Base-by-base conservation (phyloP, 2,113 vertebrate genomes). In the Caloenas nicobarica region DNA sequence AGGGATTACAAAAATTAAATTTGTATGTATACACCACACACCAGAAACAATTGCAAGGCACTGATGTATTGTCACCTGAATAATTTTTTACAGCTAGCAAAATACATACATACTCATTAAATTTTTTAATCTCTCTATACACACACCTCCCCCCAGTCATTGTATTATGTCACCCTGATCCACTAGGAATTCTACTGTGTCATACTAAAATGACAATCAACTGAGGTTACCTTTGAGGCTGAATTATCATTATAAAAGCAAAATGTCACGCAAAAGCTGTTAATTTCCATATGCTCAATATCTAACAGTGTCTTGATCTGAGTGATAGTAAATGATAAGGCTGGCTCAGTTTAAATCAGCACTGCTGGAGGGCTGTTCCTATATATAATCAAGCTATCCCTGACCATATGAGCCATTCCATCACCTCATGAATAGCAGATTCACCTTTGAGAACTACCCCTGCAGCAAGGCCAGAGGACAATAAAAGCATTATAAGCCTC, bases 191-290 rank as follows among this genome's bases (percentile, higher is more conserved):
- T 86, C 58, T 31, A 38, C 64, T 42, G 44, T 56, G 34, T 50
- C 56, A 44, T 28, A 36, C 17, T 76, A 89, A 18, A 76, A 81
- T 13, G 31, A 72, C 13, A 86, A n/a, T 53, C 68, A 88, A 64
- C 12, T 58, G 54, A 95, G 28, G 61, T 77, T 88, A 79, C 50
- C 62, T 82, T 70, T 94, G 36, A 72, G 33, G 48, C 13, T 70
- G 36, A 73, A 80, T 85, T 91, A 92, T 25, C 77, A 91, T 88
- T 62, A 80, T 58, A 93, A 95, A 95, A 80, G 62, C 40, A 85
- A 86, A 69, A 36, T n/a, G 50, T 84, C 58, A 88, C 5, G 80
- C 9, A 80, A 95, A 91, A 91, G 28, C 56, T 0, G 1, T 40
- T 24, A 53, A 85, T 72, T 95, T 93, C 66, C 70, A 68, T 56